phyloP scores from a whole-genome alignment of 2,888 invertebrate species.

The Eupsilia transversa region DNA sequence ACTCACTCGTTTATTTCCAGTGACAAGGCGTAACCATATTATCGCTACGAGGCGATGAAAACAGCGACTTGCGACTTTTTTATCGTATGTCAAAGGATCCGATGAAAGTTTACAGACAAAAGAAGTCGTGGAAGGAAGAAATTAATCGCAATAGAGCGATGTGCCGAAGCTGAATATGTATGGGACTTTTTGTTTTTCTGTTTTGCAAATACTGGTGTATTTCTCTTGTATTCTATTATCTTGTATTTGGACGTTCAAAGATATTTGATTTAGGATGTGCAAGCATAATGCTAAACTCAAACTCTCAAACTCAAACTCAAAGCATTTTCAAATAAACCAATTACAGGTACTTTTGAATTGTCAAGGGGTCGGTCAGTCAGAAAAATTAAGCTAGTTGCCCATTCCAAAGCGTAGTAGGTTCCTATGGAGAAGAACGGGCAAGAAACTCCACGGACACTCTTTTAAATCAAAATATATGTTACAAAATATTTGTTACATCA shows the following conservation, averaged over 20 bases:
- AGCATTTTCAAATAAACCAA: too few species aligned
- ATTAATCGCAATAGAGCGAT: neutral
- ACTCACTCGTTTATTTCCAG: conserved; percentile 45
- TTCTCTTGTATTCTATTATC: neutral
- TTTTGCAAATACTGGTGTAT: neutral
- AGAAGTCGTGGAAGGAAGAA: neutral
- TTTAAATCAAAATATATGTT: too few species aligned
- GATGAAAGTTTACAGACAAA: conserved; percentile 22
- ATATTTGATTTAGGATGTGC: neutral
- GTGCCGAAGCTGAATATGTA: neutral
- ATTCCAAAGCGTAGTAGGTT: too few species aligned
- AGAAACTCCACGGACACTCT: too few species aligned
- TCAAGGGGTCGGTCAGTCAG: too few species aligned
- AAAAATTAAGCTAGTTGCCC: too few species aligned
- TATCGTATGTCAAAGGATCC: conserved; percentile 15
- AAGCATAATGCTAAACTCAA: neutral
- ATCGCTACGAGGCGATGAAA: neutral
- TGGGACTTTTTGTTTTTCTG: neutral
- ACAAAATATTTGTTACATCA: too few species aligned
- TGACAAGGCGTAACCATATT: conserved; percentile 21
- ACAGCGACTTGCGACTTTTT: conserved; percentile 6
- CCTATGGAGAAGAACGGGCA: too few species aligned
- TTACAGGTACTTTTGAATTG: too few species aligned
- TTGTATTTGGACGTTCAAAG: neutral
- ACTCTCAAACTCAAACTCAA: too few species aligned